phyloP scores from a whole-genome alignment of 64 coral and sea anemone species.

The Exaiptasia diaphana region DNA sequence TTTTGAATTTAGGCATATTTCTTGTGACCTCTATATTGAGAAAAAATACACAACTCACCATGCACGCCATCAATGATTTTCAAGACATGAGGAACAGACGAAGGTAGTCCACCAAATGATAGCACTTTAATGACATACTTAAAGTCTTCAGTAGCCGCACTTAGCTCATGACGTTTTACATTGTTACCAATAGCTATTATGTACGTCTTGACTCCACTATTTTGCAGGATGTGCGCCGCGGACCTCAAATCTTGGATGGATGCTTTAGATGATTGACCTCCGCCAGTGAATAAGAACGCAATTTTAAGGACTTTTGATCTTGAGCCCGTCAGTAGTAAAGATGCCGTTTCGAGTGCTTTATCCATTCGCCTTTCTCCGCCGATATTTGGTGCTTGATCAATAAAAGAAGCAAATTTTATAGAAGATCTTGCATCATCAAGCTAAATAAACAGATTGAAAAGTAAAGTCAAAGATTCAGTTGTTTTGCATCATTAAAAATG shows the following conservation, averaged over 20 bases:
- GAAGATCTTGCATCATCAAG: not conserved
- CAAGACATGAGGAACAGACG: not conserved
- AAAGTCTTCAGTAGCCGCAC: not conserved
- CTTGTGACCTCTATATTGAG: too few species aligned
- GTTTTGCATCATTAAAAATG: too few species aligned
- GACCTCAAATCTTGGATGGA: not conserved
- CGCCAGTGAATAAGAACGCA: slow-evolving; percentile 17
- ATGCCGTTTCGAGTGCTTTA: slow-evolving; percentile 25
- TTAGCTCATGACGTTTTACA: slow-evolving; percentile 21
- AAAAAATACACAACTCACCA: not conserved
- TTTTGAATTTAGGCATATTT: too few species aligned
- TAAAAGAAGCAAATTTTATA: not conserved
- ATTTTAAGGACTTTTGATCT: slow-evolving; percentile 3
- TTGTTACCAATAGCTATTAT: slow-evolving; percentile 28
- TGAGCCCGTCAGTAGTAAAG: not conserved
- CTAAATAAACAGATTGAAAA: too few species aligned
- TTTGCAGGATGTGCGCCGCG: not conserved
- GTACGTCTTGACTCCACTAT: not conserved
- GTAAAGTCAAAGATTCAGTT: too few species aligned
- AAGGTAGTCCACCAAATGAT: not conserved
- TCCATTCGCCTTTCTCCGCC: slow-evolving; percentile 33
- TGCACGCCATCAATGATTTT: not conserved
- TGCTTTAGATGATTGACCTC: not conserved
- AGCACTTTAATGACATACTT: slow-evolving; percentile 3
- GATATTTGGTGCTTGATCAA: slow-evolving; percentile 7